Evolutionary conservation across 2,888 invertebrate species (phyloP), one percentile per base, ranked within the genome.

Genomic region (Eupsilia transversa): DNA sequence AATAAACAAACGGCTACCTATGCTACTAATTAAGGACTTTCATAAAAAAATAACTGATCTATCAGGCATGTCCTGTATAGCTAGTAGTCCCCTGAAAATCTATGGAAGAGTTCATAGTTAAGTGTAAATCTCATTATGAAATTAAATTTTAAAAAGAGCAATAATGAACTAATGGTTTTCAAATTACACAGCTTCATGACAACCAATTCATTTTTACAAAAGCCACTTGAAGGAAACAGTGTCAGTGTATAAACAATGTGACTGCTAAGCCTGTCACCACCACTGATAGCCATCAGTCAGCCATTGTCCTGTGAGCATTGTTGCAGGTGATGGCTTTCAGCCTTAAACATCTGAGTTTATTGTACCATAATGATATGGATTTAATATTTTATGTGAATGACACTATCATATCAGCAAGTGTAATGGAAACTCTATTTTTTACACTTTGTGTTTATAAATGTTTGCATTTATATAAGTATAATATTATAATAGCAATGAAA

Each of bases 271-370:
- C 20, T 66, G 35, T 41, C 30, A 56, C 12, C 30, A 56, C 12
- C 30, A 52, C n/a, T 68, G 77, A 80, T 80, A 73, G 56, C 33
- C 5, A 77, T 76, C 61, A 52, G n/a, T 60, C 14, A 41, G 27
- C 33, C 41, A 72, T 76, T 81, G 72, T 68, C 9, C 20, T 56
- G 27, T 23, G 0, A n/a, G 30, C 43, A 64, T 77, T 60, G 54
- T 63, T 67, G 27, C 38, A 67, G 33, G 54, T 67, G 56, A 52
- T 66, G 41, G 23, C 46, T 46, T 27, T 17, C 23, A 30, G 43
- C 67, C 35, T 23, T 38, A 14, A 20, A 35, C 23, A 57, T 33
- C 33, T 41, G 20, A 41, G 23, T 35, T n/a, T 41, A 70, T 52
- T 57, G 33, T 46, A 30, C 54, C 43, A 4, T 74, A 56, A 56